Conservation (phyloP, 37 sponge, comb jelly and placozoan genomes). For the Trichoplax adhaerens region DNA sequence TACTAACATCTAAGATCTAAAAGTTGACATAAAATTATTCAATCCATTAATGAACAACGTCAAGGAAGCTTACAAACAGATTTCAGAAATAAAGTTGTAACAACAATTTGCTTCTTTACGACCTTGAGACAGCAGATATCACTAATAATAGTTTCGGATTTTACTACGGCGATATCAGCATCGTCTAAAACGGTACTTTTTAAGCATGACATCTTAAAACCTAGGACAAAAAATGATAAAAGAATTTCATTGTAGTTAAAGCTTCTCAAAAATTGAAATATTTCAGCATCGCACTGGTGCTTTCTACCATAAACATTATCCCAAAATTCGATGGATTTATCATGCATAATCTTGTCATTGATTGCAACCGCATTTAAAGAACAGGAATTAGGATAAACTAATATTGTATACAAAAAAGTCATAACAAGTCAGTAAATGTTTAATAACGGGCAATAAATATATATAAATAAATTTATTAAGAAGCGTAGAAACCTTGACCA, state of each 20-base stretch:
- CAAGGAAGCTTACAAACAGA: neutral
- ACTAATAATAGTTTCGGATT: conserved; percentile 9
- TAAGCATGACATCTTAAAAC: conserved; percentile 63
- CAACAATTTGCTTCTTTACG: conserved; percentile 10
- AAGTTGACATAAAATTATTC: conserved; percentile 2
- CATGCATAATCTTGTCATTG: conserved; percentile 14
- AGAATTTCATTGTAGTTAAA: neutral
- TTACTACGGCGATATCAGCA: conserved; percentile 6
- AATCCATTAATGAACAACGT: neutral
- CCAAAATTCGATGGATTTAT: conserved; percentile 37
- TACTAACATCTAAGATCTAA: conserved; percentile 31
- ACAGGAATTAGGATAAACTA: conserved; percentile 55
- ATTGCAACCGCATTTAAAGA: conserved; percentile 45
- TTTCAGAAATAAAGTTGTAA: too few species aligned
- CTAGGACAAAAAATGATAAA: conserved; percentile 7
- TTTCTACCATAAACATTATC: conserved; percentile 50
- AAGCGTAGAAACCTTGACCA: conserved; percentile 14
- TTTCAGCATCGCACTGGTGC: neutral
- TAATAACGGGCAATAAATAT: neutral
- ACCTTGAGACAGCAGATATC: conserved; percentile 31
- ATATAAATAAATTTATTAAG: neutral
- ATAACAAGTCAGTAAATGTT: neutral
- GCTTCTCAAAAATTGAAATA: neutral
- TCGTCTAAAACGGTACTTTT: conserved; percentile 32
- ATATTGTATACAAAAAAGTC: neutral